Evolutionary conservation across 2,888 invertebrate genomes (phyloP).

Genomic region (Nomada ruficornis): DNA sequence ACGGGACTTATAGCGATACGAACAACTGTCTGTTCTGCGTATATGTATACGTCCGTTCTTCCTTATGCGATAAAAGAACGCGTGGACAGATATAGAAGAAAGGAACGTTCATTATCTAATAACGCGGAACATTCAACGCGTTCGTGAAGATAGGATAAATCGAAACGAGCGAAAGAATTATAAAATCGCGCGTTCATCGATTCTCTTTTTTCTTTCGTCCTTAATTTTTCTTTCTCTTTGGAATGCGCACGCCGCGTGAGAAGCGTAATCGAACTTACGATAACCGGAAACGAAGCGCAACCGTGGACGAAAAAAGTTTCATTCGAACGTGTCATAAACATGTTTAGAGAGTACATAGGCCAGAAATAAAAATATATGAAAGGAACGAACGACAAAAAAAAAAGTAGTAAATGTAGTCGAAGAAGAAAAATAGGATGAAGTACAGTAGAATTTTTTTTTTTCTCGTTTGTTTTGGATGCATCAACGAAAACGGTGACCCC

Average conservation of each 20-base stretch:
- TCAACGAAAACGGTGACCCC: slow-evolving; percentile 23
- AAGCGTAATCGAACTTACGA: slow-evolving; percentile 41
- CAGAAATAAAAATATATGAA: slow-evolving; percentile 58
- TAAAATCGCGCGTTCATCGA: not conserved
- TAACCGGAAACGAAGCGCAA: slow-evolving; percentile 43
- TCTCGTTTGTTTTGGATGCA: slow-evolving; percentile 15
- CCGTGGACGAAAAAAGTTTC: slow-evolving; percentile 26
- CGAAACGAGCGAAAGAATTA: slow-evolving; percentile 3
- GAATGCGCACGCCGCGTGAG: slow-evolving; percentile 70
- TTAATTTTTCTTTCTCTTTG: slow-evolving; percentile 32
- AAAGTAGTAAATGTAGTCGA: slow-evolving; percentile 10
- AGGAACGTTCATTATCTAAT: slow-evolving; percentile 43
- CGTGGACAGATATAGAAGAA: slow-evolving; percentile 40
- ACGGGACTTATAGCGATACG: slow-evolving; percentile 38
- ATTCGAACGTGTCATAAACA: slow-evolving; percentile 64
- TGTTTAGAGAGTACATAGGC: slow-evolving; percentile 73
- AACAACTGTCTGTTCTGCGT: slow-evolving; percentile 39
- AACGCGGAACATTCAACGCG: slow-evolving; percentile 1
- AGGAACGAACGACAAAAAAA: slow-evolving; percentile 8
- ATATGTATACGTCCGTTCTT: slow-evolving; percentile 26
- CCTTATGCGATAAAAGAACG: slow-evolving; percentile 56
- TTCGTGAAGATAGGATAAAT: slow-evolving; percentile 18
- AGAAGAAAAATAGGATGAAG: slow-evolving; percentile 38
- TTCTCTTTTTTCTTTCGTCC: too few relatives aligned
- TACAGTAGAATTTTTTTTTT: slow-evolving; percentile 7